Evolutionary conservation across 92 coral and sea anemone genomes (phyloP), one percentile per base, ranked within the genome.

Genomic region (Epizoanthus illoricatus): DNA sequence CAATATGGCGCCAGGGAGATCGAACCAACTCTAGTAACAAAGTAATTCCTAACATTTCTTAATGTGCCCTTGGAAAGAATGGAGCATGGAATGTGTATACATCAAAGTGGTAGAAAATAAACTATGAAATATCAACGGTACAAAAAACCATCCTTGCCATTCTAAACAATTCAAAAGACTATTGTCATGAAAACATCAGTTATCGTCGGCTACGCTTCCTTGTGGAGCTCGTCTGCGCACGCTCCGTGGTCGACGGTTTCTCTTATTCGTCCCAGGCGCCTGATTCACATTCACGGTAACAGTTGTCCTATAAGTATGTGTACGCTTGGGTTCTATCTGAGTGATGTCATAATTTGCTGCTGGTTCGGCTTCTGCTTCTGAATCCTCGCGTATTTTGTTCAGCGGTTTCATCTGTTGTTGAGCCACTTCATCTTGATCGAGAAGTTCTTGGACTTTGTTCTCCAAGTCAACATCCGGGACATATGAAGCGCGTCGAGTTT

Each of bases 401-500:
- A 83, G 67, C 21, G 79, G 78, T 4, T 84, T 85, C 19, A 62
- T 67, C 43, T 86, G 91, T 72, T 72, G 64, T 60, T 71, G 43
- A 15, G 88, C 80, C 70, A 65, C 40, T 65, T 24, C 64, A n/a
- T 76, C 81, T 62, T 76, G 70, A 41, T 76, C 57, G 65, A 92
- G 70, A 13, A 93, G 87, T 72, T 88, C 89, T 63, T 87, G 91
- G 23, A 84, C 93, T 59, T 85, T 81, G 76, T 73, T 87, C 59
- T 93, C 91, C 5, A 93, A 78, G 49, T 93, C 97, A 5, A 71
- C 75, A 71, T 88, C 81, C 28, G 97, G 97, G 17, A 84, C 85
- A 73, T 93, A 93, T 1, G 97, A 93, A 60, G 81, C 91, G 52
- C 64, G 92, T 9, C 97, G 86, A 3, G 94, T 80, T 59, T 88